These are phyloP conservation scores for Lophotis ruficrista DNA, from an alignment of 2,113 vertebrate genomes.

Conservation along the genomic window DNA sequence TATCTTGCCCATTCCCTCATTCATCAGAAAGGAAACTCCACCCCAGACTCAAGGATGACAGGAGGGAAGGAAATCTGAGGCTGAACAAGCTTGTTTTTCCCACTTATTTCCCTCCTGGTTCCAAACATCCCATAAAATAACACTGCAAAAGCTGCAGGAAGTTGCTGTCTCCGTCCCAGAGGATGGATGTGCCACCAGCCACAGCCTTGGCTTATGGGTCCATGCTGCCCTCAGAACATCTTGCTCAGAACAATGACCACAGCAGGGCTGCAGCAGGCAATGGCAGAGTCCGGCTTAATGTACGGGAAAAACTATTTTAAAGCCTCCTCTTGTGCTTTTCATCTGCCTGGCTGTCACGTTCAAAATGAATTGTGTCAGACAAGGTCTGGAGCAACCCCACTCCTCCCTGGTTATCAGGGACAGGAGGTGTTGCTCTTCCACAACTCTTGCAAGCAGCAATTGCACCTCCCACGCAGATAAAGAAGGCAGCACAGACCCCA, in stretches of 20 bases:
- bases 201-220: background rate
- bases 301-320: background rate
- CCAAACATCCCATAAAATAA: background rate
- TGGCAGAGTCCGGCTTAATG: background rate
- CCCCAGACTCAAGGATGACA: background rate
- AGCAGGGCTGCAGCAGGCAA: background rate
- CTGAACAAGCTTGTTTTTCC: background rate
- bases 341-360: background rate
- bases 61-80: constrained; percentile 6
- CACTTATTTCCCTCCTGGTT: background rate
- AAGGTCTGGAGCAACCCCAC: background rate
- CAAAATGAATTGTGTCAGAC: background rate
- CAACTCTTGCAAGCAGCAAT: background rate
- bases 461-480: background rate
- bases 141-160: background rate
- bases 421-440: background rate
- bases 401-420: rapidly evolving
- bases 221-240: background rate
- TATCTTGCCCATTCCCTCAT: background rate
- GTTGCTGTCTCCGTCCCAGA: background rate
- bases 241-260: background rate
- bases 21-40: constrained; percentile 36
- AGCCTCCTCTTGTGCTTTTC: background rate
- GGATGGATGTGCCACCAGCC: background rate
- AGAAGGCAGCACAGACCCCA: background rate